Percentiles rank a stretch among this genome's conserved stretches.
phyloP scores from a whole-genome alignment of 1,140 invertebrate genomes.

The Drosophila serrata region DNA sequence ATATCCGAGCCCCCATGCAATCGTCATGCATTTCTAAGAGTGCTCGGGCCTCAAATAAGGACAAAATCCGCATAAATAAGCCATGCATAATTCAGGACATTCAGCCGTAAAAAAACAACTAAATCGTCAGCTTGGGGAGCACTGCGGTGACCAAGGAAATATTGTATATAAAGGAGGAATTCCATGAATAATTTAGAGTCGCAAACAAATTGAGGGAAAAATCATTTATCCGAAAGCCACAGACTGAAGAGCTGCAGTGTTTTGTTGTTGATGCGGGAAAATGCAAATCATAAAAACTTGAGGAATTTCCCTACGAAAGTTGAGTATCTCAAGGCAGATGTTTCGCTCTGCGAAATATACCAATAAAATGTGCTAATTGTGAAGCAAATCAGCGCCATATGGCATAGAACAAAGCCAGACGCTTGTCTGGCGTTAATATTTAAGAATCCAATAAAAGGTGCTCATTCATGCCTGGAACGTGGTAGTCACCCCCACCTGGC shows the following conservation, averaged over 20 bases:
- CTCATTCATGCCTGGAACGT: constrained; percentile 5
- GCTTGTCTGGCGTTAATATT: constrained; percentile 10
- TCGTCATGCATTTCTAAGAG: constrained; percentile 32
- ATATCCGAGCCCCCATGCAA: constrained; percentile 8
- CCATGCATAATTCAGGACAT: constrained; percentile 54
- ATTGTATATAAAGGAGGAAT: constrained; percentile 34
- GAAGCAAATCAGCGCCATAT: constrained; percentile 20
- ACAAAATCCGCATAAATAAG: constrained; percentile 59
- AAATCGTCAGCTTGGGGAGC: constrained; percentile 12
- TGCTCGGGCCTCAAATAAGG: constrained; percentile 27
- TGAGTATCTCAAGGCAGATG: constrained; percentile 20
- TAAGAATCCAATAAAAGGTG: constrained; percentile 16
- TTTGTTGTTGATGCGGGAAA: constrained; percentile 2
- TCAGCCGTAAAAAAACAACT: constrained; percentile 26
- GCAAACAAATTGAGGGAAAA: constrained; percentile 47
- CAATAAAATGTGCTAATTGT: constrained; percentile 39
- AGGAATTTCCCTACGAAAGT: constrained; percentile 27
- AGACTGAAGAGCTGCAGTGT: constrained; percentile 2
- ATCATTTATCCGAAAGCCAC: constrained; percentile 60
- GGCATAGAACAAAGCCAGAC: constrained; percentile 12
- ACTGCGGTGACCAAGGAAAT: constrained; percentile 27
- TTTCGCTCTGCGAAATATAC: not conserved
- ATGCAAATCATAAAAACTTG: constrained; percentile 26
- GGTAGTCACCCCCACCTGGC: constrained; percentile 5
- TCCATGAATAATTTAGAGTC: constrained; percentile 68